phyloP scores from a whole-genome alignment of 1,140 invertebrate species.

The Pemphigus obesinymphae region DNA sequence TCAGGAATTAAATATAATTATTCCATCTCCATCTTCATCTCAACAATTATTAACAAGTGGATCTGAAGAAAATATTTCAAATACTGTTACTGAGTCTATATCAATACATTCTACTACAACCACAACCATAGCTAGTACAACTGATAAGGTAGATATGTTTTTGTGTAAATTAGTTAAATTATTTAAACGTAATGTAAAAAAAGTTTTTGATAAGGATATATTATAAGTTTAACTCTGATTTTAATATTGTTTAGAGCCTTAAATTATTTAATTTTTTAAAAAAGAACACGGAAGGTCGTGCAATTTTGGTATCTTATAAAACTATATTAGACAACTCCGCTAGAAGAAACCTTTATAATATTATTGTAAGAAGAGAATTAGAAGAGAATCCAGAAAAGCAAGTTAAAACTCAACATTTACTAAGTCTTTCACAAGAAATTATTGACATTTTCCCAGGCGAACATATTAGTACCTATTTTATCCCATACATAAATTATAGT shows the following conservation, averaged over 20 bases:
- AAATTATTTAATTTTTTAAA: background rate
- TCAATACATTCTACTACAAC: background rate
- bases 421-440: background rate
- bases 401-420: background rate
- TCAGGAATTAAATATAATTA: background rate
- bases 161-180: background rate
- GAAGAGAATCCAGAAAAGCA: background rate
- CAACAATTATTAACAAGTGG: background rate
- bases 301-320: background rate
- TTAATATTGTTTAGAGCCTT: background rate
- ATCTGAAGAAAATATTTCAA: background rate
- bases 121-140: background rate
- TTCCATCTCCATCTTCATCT: background rate
- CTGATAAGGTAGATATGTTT: background rate
- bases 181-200: background rate
- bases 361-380: background rate
- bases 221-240: background rate
- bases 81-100: background rate
- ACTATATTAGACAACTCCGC: background rate
- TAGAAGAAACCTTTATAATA: background rate
- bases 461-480: background rate
- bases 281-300: background rate
- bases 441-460: background rate
- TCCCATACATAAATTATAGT: background rate
- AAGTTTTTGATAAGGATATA: background rate